phyloP scores from a whole-genome alignment of 2,797 vertebrate genomes.

The Coreius guichenoti region DNA sequence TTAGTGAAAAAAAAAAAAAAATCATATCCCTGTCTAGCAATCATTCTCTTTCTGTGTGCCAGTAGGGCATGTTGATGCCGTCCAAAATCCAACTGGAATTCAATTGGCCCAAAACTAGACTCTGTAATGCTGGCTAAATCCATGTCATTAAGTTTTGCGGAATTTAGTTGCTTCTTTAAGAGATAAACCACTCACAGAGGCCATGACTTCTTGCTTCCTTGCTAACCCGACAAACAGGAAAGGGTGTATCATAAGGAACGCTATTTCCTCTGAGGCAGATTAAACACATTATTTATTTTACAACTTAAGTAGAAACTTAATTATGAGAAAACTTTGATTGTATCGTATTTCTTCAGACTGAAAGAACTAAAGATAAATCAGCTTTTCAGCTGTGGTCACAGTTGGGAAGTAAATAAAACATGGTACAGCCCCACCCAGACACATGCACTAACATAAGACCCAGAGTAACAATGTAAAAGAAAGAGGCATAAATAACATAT shows the following conservation, averaged over 20 bases:
- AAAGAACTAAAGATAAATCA: not conserved
- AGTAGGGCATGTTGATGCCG: not conserved
- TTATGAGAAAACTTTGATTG: not conserved
- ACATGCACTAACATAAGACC: conserved; percentile 6
- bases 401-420: conserved; percentile 32
- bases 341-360: not conserved
- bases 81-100: conserved; percentile 13
- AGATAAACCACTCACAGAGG: conserved; percentile 21
- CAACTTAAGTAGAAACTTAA: not conserved
- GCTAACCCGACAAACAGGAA: conserved; percentile 46
- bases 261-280: conserved; percentile 38
- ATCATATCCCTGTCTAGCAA: not conserved
- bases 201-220: conserved; percentile 9
- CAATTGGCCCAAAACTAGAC: conserved; percentile 7
- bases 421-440: conserved; percentile 33
- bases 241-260: conserved; percentile 35
- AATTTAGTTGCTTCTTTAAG: conserved; percentile 41
- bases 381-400: not conserved
- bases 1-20: not conserved
- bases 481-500: not conserved
- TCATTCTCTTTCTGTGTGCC: not conserved
- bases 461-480: not conserved
- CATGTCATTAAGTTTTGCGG: conserved; percentile 30
- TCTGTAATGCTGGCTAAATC: conserved; percentile 21
- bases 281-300: conserved; percentile 8